Percentiles rank a stretch among this genome's conserved stretches.
Conservation (phyloP, 2,113 vertebrate species). For the Tachuris rubrigastra region DNA sequence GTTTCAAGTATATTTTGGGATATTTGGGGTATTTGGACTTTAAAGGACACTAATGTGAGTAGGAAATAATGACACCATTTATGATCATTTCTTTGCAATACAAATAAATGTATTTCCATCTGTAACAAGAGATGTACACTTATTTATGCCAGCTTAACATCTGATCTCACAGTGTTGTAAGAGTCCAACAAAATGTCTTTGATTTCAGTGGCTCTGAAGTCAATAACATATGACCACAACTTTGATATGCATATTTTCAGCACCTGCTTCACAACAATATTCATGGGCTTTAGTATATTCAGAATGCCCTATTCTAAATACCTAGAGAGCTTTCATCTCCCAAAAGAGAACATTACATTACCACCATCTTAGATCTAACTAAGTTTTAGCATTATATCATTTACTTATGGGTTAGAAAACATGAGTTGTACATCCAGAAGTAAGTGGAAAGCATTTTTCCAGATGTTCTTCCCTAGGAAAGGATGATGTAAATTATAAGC, state of each 20-base stretch:
- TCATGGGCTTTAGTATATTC: neutral
- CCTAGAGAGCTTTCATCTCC: neutral
- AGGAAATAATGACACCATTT: neutral
- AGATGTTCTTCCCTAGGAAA: neutral
- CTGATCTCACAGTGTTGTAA: neutral
- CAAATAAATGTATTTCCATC: neutral
- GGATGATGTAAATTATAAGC: neutral
- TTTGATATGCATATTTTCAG: neutral
- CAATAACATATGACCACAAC: neutral
- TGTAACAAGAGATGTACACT: neutral
- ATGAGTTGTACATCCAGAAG: neutral
- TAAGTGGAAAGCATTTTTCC: neutral
- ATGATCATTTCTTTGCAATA: neutral
- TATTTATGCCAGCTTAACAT: neutral
- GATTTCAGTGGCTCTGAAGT: neutral
- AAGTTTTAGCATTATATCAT: neutral
- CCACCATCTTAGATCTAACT: neutral
- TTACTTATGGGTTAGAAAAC: neutral
- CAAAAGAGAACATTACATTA: neutral
- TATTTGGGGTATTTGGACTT: no score
- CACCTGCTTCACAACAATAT: neutral
- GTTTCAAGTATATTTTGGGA: neutral
- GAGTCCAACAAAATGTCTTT: neutral
- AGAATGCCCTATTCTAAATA: neutral
- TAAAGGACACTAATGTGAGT: neutral